phyloP scores from a whole-genome alignment of 2,113 vertebrate species.

The Diphyllodes magnificus region DNA sequence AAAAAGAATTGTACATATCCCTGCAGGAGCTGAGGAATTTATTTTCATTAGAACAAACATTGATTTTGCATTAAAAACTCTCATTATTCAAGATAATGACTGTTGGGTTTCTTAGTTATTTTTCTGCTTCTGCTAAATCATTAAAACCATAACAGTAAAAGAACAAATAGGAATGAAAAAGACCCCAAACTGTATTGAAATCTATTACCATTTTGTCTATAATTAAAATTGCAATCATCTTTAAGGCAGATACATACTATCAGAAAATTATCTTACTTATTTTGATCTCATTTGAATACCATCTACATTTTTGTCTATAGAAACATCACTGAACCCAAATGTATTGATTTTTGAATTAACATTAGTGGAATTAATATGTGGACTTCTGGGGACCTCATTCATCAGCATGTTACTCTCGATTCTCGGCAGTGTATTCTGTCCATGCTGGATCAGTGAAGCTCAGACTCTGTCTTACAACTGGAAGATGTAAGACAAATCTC shows the following conservation, averaged over 20 bases:
- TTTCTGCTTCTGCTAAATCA: conserved; percentile 78
- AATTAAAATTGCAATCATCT: neutral
- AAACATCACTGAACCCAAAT: neutral
- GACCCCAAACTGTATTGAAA: neutral
- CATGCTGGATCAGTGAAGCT: neutral
- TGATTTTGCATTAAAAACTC: conserved; percentile 82
- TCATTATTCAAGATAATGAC: conserved; percentile 82
- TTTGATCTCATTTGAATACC: neutral
- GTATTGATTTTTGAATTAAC: neutral
- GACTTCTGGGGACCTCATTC: neutral
- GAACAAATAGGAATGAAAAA: conserved; percentile 20
- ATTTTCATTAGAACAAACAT: conserved; percentile 82
- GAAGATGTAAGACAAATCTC: neutral
- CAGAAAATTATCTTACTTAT: neutral
- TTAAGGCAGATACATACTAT: neutral
- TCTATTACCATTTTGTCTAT: neutral
- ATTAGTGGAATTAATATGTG: neutral
- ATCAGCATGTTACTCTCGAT: fast-evolving
- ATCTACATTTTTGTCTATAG: neutral
- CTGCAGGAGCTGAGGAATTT: conserved; percentile 74
- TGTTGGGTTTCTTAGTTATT: conserved; percentile 74
- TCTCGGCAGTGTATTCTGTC: fast-evolving
- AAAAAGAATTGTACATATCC: conserved; percentile 69
- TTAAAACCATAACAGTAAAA: conserved; percentile 64
- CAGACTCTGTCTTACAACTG: neutral